Evolutionary conservation across 2,113 vertebrate genomes (phyloP), one percentile per base, ranked within the genome.

Genomic region (Lutjanus erythropterus): DNA sequence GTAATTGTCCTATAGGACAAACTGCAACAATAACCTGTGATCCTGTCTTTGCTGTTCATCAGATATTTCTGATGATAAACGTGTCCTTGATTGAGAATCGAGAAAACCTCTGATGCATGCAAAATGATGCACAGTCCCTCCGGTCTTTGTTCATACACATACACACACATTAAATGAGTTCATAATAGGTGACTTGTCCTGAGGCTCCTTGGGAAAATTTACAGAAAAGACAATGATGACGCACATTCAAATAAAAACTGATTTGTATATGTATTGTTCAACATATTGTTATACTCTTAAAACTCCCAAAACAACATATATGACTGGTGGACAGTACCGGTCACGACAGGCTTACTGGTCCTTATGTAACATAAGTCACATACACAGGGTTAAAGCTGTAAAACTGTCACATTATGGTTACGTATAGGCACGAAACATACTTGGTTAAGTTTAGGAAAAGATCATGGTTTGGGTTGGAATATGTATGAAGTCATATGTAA

Each of bases 1-100:
- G 15, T 35, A 46, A 7, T 14, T 46, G 9, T 56, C 35, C 39
- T 29, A 12, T 27, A 16, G 10, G 39, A 62, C n/a, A 47, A 23
- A 65, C 23, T 15, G 21, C 18, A 62, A 31, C 47, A 69, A 5
- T 62, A 25, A 31, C 8, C 9, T 37, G 5, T 25, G 37, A 1
- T 31, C 25, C 6, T 29, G 19, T 39, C 6, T 58, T 44, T 64
- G 33, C 39, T 68, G 23, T 21, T 33, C 55, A 49, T 56, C 29
- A 78, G 44, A 61, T 61, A 66, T 50, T 42, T 50, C 6, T 6
- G 39, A 25, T 44, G 23, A 83, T 31, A 72, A 68, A 58, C 9
- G 5, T 35, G 27, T 9, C n/a, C 31, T 75, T 75, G 46, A 44
- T 27, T 62, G 19, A 56, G 49, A 60, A 42, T 29, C 3, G 35